Conservation (phyloP, 2,797 vertebrate genomes). For the Gallinago solitaria region DNA sequence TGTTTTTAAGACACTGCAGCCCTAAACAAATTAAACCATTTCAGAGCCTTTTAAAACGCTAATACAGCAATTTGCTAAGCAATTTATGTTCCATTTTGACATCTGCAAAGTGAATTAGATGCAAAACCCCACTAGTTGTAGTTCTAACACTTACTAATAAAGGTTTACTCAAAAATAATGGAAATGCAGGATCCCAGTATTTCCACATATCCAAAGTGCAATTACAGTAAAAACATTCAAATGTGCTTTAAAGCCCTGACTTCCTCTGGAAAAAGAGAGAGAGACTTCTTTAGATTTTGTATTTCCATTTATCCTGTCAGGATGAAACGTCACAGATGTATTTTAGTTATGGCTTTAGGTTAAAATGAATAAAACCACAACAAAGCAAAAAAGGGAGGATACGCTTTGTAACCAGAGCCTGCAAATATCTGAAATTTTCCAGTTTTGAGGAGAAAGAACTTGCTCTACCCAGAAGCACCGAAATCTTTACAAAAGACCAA, state of each 20-base stretch:
- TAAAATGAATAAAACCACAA: conserved; percentile 61
- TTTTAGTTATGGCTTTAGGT: conserved; percentile 57
- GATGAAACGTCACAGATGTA: conserved; percentile 52
- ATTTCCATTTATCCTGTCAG: conserved; percentile 50
- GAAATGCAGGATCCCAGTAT: conserved; percentile 3
- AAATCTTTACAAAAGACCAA: conserved; percentile 51
- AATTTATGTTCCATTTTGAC: conserved; percentile 62
- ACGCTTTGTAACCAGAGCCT: neutral
- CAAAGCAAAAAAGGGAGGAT: conserved; percentile 53
- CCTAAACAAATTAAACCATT: conserved; percentile 67
- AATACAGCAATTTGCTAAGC: conserved; percentile 60
- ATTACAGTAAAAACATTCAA: conserved; percentile 53
- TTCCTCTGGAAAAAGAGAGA: neutral
- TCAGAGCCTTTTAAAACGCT: conserved; percentile 66
- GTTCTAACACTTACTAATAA: conserved; percentile 58
- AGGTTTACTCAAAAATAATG: conserved; percentile 62
- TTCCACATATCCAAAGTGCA: conserved; percentile 17
- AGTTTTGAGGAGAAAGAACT: conserved; percentile 13
- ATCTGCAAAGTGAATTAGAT: conserved; percentile 65
- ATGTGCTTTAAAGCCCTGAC: conserved; percentile 17
- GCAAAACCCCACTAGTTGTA: conserved; percentile 47
- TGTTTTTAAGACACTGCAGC: conserved; percentile 35
- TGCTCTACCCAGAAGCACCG: conserved; percentile 7
- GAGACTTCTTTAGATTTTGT: conserved; percentile 7
- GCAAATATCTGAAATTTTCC: conserved; percentile 30